Evolutionary conservation across 2,888 invertebrate genomes (phyloP).

Genomic region (Kryphioiulus occultus): DNA sequence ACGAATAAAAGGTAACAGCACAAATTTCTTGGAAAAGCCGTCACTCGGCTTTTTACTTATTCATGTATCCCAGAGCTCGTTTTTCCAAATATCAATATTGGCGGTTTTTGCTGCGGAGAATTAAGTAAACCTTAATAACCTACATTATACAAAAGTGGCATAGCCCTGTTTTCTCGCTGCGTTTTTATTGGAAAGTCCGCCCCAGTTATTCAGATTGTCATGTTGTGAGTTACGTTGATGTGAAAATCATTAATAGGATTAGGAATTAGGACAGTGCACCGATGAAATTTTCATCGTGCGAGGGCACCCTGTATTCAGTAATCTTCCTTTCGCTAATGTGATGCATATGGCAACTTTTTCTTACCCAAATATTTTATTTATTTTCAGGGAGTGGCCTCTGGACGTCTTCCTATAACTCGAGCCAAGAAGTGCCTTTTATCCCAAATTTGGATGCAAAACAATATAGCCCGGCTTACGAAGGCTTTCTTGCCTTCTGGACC

Average conservation of each 20-base stretch:
- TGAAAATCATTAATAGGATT: background rate
- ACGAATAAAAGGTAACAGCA: background rate
- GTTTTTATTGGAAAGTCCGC: constrained; percentile 16
- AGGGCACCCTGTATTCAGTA: background rate
- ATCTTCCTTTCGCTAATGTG: background rate
- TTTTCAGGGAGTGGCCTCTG: constrained; percentile 72
- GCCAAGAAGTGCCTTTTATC: constrained; percentile 73
- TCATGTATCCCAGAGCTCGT: background rate
- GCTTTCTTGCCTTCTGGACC: constrained; percentile 91
- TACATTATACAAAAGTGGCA: constrained; percentile 11
- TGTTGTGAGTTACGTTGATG: background rate
- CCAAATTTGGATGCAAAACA: constrained; percentile 57
- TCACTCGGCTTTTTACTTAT: background rate
- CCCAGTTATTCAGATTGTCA: constrained; percentile 2
- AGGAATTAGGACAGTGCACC: background rate
- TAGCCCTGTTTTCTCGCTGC: constrained; percentile 2
- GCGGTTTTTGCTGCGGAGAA: background rate
- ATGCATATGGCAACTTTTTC: no score
- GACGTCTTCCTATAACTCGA: constrained; percentile 71
- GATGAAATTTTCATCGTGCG: background rate
- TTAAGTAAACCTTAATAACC: constrained; percentile 21
- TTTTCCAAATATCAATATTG: background rate
- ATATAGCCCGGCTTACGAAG: constrained; percentile 68
- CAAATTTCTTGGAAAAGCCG: background rate
- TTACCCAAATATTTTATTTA: no score